These are phyloP conservation scores for Tonatia bakeri DNA, from an alignment of 2,113 vertebrate genomes.

Conservation along the genomic window DNA sequence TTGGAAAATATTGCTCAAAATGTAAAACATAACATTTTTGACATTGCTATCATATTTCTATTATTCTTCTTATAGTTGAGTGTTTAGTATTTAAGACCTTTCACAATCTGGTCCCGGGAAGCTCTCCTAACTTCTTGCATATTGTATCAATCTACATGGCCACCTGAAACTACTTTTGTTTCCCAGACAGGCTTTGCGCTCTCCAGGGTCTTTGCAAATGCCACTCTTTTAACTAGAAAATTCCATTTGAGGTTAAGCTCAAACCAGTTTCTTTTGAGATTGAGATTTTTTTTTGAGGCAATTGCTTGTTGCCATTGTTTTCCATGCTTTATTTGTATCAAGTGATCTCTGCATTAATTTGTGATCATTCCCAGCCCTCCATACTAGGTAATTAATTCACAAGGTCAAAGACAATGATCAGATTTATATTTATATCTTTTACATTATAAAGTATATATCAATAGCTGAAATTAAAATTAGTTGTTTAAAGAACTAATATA, in stretches of 20 bases:
- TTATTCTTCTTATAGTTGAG: not conserved
- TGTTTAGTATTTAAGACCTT: not conserved
- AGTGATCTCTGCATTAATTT: not conserved
- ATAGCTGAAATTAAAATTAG: not conserved
- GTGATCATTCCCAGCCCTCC: not conserved
- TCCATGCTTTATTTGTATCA: not conserved
- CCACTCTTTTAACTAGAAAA: not conserved
- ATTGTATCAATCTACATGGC: not conserved
- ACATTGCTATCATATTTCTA: not conserved
- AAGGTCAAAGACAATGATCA: not conserved
- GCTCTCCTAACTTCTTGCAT: not conserved
- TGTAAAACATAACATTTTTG: constrained; percentile 2
- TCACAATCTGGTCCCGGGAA: not conserved
- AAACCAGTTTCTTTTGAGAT: not conserved
- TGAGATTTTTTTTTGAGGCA: not conserved
- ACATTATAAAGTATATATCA: not conserved
- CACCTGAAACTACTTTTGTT: not conserved
- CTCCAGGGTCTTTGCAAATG: not conserved
- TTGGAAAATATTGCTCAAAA: not conserved
- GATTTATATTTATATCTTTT: constrained; percentile 11
- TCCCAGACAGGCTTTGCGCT: not conserved
- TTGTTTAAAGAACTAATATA: not conserved
- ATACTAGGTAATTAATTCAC: not conserved
- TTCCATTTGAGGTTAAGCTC: not conserved
- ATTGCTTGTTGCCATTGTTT: not conserved